These are phyloP conservation scores for Actinostola sp. DNA, from an alignment of 92 coral and sea anemone genomes.

Conservation along the genomic window DNA sequence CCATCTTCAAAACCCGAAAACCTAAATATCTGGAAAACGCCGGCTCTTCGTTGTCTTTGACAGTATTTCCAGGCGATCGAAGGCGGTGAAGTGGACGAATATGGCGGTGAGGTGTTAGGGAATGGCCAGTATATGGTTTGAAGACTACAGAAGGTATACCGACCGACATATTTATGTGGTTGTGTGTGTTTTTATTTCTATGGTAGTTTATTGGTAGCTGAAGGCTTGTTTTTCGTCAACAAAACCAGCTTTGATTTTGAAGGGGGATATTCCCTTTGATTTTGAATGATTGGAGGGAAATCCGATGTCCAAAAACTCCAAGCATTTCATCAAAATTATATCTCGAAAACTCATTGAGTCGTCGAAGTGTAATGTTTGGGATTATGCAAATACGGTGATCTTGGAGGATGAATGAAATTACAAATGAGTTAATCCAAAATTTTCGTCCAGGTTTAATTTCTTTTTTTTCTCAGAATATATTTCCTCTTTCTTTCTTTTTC, in stretches of 20 bases:
- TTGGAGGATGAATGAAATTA: too few relatives aligned
- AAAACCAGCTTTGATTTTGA: neutral
- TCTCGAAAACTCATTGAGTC: too few relatives aligned
- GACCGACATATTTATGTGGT: neutral
- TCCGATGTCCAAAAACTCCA: neutral
- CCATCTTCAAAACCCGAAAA: neutral
- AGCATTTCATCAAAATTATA: too few relatives aligned
- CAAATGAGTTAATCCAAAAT: too few relatives aligned
- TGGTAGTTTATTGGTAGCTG: conserved; percentile 5
- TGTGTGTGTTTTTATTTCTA: neutral
- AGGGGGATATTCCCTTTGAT: neutral
- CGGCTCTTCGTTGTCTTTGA: too few relatives aligned
- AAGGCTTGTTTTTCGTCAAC: neutral
- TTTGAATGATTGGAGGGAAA: neutral
- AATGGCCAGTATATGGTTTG: conserved; percentile 60
- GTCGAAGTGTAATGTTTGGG: neutral
- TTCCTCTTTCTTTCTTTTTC: neutral
- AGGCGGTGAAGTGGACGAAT: neutral
- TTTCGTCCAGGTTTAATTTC: too few relatives aligned
- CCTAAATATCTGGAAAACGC: too few relatives aligned
- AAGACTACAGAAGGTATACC: conserved; percentile 66
- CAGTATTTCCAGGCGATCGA: neutral
- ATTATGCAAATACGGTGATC: neutral
- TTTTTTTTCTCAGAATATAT: too few relatives aligned
- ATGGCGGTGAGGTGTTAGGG: conserved; percentile 17